Conservation (phyloP, 2,113 vertebrate species). For the Strix uralensis region DNA sequence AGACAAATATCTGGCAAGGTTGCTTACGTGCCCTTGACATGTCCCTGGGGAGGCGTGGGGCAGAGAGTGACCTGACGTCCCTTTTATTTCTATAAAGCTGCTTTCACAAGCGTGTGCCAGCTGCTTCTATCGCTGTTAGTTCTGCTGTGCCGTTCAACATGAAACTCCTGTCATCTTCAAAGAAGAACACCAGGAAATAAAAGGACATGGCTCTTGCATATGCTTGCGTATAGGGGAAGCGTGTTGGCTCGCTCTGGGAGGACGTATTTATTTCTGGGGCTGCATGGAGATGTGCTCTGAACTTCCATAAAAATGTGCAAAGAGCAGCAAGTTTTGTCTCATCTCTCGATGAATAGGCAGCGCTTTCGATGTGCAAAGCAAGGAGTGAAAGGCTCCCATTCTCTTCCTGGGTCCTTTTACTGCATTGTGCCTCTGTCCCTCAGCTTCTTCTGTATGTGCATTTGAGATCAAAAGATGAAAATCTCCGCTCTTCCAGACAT, state of each 20-base stretch:
- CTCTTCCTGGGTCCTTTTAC: background rate
- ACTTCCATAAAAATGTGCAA: background rate
- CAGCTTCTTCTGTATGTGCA: fast-evolving
- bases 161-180: background rate
- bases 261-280: background rate
- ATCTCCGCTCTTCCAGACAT: background rate
- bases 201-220: background rate
- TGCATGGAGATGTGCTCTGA: background rate
- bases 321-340: background rate
- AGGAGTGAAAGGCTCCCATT: background rate
- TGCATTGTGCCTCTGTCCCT: background rate
- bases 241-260: background rate
- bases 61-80: background rate
- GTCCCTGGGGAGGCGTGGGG: background rate
- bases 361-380: background rate
- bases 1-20: background rate
- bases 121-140: fast-evolving
- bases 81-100: background rate
- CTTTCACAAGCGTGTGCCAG: fast-evolving
- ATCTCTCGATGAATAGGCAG: background rate
- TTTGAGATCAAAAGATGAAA: background rate
- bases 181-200: background rate
- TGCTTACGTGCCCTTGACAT: fast-evolving
- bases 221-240: fast-evolving
- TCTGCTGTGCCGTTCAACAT: background rate